Evolutionary conservation across 2,113 vertebrate genomes (phyloP).

Genomic region (Sclerurus mexicanus): DNA sequence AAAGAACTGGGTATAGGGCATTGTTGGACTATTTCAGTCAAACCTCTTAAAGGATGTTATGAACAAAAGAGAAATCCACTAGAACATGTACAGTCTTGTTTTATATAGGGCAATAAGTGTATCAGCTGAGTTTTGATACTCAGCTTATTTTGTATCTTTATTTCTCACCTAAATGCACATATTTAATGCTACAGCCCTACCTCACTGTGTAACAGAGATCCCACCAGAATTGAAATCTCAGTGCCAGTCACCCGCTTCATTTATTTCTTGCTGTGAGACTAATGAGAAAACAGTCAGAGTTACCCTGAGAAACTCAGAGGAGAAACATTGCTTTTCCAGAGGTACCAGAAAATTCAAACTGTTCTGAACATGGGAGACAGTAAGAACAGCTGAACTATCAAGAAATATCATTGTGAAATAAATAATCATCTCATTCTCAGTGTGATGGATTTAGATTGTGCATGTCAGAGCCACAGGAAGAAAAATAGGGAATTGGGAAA

Average conservation of each 20-base stretch:
- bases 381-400: not conserved
- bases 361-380: not conserved
- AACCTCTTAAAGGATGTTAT: not conserved
- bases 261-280: conserved; percentile 53
- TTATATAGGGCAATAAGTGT: not conserved
- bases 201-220: not conserved
- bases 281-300: conserved; percentile 60
- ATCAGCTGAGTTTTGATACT: not conserved
- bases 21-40: not conserved
- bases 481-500: not conserved
- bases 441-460: not conserved
- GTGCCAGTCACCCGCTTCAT: conserved; percentile 50
- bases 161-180: not conserved
- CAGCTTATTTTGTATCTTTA: not conserved
- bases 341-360: not conserved
- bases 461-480: not conserved
- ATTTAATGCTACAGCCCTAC: not conserved
- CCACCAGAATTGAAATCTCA: conserved; percentile 36
- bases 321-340: conserved; percentile 20
- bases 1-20: not conserved
- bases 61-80: not conserved
- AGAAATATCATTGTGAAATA: conserved; percentile 1
- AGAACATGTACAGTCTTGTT: not conserved
- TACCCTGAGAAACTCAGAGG: not conserved
- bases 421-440: conserved; percentile 22